Conservation (phyloP, 1,140 invertebrate genomes). For the Charaxes varanes region DNA sequence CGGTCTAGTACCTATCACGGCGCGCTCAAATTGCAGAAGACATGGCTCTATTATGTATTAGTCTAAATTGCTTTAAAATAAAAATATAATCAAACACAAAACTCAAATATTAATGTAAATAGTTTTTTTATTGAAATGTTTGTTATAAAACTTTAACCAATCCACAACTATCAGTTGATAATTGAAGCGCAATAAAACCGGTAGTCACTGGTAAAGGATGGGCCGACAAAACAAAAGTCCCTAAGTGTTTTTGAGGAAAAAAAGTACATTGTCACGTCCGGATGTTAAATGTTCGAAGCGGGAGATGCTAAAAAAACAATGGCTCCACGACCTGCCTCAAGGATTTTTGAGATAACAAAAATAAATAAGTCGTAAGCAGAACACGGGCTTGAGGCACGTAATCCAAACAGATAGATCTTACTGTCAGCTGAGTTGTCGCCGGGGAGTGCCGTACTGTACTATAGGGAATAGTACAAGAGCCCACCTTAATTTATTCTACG, state of each 20-base stretch:
- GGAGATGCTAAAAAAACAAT: slow-evolving; percentile 33
- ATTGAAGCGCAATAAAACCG: too few relatives aligned
- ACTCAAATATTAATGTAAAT: too few relatives aligned
- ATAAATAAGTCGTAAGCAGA: slow-evolving; percentile 43
- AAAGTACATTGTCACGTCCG: slow-evolving; percentile 18
- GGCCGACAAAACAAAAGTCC: too few relatives aligned
- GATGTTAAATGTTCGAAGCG: slow-evolving; percentile 11
- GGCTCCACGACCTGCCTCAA: slow-evolving; percentile 37
- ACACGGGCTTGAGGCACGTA: slow-evolving; percentile 48
- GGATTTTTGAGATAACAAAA: slow-evolving; percentile 41
- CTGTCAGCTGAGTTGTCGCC: slow-evolving; percentile 37
- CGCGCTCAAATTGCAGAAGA: too few relatives aligned
- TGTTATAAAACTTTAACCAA: too few relatives aligned
- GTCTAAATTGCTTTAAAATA: too few relatives aligned
- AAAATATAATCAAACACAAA: too few relatives aligned
- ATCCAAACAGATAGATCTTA: slow-evolving; percentile 61
- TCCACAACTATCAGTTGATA: too few relatives aligned
- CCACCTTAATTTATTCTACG: background rate
- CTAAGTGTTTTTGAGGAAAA: background rate
- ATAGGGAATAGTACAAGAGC: slow-evolving; percentile 12
- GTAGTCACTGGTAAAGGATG: too few relatives aligned
- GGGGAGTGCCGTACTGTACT: slow-evolving; percentile 22
- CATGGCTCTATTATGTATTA: too few relatives aligned
- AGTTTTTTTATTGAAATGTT: too few relatives aligned
- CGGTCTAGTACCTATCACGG: too few relatives aligned